phyloP scores from a whole-genome alignment of 30 jellyfish, hydroid and myxozoan species.

The Aurelia aurita region DNA sequence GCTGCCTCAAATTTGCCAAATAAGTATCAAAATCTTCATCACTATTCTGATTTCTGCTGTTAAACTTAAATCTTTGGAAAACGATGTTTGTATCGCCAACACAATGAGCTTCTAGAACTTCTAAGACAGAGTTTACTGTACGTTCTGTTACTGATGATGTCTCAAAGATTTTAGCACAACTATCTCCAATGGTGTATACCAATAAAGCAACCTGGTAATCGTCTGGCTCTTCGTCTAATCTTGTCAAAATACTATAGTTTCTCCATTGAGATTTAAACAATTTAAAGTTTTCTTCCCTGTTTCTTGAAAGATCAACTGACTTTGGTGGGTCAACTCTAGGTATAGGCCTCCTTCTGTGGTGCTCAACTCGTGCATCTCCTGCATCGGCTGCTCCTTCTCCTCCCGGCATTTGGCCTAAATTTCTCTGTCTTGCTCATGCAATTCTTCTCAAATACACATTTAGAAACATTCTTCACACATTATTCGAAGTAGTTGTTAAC shows the following conservation, averaged over 20 bases:
- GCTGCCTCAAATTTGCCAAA: no score
- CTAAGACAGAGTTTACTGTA: no score
- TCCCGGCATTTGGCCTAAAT: no score
- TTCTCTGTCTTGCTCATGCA: no score
- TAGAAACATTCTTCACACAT: no score
- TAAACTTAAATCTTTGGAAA: slow-evolving; percentile 28
- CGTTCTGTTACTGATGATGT: slow-evolving; percentile 43
- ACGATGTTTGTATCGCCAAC: slow-evolving; percentile 26
- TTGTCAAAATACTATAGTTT: slow-evolving; percentile 40
- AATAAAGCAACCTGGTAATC: slow-evolving; percentile 46
- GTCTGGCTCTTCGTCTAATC: slow-evolving; percentile 20
- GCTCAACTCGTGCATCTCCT: slow-evolving; percentile 34
- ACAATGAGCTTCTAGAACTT: slow-evolving; percentile 63
- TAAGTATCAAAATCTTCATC: slow-evolving; percentile 33
- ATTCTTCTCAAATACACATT: no score
- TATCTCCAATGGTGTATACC: slow-evolving; percentile 48
- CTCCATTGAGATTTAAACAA: slow-evolving; percentile 43
- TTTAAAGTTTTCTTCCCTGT: slow-evolving; percentile 43
- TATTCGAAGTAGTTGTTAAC: no score
- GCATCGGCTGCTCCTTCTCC: slow-evolving; percentile 4
- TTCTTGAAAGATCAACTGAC: slow-evolving; percentile 43
- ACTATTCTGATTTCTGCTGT: slow-evolving; percentile 49
- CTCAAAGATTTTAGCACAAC: slow-evolving; percentile 51
- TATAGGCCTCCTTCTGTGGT: slow-evolving; percentile 46
- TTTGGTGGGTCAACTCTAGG: slow-evolving; percentile 45